These are phyloP conservation scores for Habropoda laboriosa DNA, from an alignment of 1,140 invertebrate genomes.

Conservation along the genomic window DNA sequence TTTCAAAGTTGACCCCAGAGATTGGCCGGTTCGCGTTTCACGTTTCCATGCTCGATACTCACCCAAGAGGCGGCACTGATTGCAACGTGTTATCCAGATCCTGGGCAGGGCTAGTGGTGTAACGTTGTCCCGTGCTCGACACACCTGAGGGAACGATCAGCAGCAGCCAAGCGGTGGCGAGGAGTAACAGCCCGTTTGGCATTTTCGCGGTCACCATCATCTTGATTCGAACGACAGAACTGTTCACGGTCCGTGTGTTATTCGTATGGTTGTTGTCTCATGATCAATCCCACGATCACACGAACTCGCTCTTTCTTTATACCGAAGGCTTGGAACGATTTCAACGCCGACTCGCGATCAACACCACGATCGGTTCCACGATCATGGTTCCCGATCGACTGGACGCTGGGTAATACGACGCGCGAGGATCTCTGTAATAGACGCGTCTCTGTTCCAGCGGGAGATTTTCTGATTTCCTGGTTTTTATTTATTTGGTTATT, in stretches of 20 bases:
- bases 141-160: constrained; percentile 50
- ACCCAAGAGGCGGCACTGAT: constrained; percentile 66
- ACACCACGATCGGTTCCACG: constrained; percentile 37
- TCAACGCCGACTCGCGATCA: constrained; percentile 15
- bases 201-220: constrained; percentile 21
- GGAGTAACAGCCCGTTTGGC: constrained; percentile 22
- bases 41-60: constrained; percentile 41
- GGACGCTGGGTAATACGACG: constrained; percentile 13
- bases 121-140: constrained; percentile 57
- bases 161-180: constrained; percentile 45
- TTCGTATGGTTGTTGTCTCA: constrained; percentile 41
- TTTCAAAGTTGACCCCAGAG: background rate
- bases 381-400: constrained; percentile 37
- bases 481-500: background rate
- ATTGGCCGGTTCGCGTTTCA: constrained; percentile 15
- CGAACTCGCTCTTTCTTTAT: background rate
- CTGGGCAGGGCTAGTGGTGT: constrained; percentile 54
- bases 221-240: constrained; percentile 1
- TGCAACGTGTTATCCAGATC: constrained; percentile 68
- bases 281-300: constrained; percentile 44
- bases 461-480: background rate
- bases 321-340: constrained; percentile 7
- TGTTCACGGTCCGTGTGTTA: background rate
- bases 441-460: background rate
- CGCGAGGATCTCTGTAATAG: constrained; percentile 13